Evolutionary conservation across 2,888 invertebrate genomes (phyloP).

Genomic region (Cheilosia grossa): DNA sequence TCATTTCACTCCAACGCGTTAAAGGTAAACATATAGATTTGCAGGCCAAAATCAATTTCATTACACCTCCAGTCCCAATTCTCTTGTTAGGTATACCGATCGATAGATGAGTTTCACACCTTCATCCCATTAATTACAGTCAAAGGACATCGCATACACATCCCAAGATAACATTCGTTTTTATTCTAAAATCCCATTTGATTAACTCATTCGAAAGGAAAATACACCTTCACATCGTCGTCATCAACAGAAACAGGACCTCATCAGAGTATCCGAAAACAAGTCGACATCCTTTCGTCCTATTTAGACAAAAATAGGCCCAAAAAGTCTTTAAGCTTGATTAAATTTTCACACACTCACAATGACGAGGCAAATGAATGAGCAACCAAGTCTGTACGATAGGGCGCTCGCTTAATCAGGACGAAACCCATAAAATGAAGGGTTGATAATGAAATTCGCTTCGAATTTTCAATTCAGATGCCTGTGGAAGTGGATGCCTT

Average conservation of each 20-base stretch:
- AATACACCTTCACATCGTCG: conserved; percentile 9
- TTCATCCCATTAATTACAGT: conserved; percentile 59
- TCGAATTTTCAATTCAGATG: conserved; percentile 47
- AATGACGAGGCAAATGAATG: conserved; percentile 43
- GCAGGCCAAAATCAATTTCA: conserved; percentile 14
- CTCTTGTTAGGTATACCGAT: background rate
- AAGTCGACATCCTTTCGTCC: conserved; percentile 23
- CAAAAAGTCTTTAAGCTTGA: conserved; percentile 69
- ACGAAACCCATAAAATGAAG: conserved; percentile 66
- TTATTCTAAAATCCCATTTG: conserved; percentile 51
- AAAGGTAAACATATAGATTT: too few relatives aligned
- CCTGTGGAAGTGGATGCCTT: conserved; percentile 9
- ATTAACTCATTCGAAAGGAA: conserved; percentile 55
- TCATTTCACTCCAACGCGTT: too few relatives aligned
- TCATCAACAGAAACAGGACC: conserved; percentile 32
- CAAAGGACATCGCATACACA: conserved; percentile 46
- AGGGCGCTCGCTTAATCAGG: conserved; percentile 66
- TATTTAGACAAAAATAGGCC: conserved; percentile 69
- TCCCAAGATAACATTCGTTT: conserved; percentile 21
- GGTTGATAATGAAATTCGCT: conserved; percentile 71
- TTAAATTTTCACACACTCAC: conserved; percentile 74
- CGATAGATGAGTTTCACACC: conserved; percentile 58
- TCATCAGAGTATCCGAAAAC: conserved; percentile 13
- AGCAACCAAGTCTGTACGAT: conserved; percentile 17
- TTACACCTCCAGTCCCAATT: background rate